A percentile compares a stretch with the other conserved stretches of the same genome.
Conservation (phyloP, 2,888 invertebrate species). For the Caenorhabditis sulstoni region DNA sequence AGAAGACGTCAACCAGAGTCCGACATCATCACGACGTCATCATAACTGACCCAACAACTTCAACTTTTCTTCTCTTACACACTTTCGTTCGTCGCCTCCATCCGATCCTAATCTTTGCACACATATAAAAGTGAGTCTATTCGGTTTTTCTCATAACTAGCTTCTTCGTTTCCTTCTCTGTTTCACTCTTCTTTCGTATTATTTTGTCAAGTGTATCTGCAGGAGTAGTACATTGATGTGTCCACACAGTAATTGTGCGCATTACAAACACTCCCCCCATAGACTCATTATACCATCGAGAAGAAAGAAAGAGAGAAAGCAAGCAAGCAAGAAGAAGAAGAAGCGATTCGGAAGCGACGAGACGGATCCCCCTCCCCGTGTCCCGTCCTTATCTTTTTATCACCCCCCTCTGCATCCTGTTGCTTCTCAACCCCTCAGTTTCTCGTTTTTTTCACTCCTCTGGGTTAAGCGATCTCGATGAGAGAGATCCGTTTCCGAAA, state of each 20-base stretch:
- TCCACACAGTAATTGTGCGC: constrained; percentile 21
- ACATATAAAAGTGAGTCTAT: constrained; percentile 7
- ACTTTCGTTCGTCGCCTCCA: too few relatives aligned
- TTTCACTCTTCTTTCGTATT: constrained; percentile 14
- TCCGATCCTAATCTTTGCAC: constrained; percentile 18
- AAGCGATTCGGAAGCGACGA: constrained; percentile 4
- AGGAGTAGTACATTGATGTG: constrained; percentile 17
- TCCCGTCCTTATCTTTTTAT: constrained; percentile 17
- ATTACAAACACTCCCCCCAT: constrained; percentile 13
- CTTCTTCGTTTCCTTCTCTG: background rate
- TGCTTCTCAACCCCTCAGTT: background rate
- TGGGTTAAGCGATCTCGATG: background rate
- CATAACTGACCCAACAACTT: background rate
- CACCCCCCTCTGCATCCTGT: constrained; percentile 7
- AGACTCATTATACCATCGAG: constrained; percentile 26
- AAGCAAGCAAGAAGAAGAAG: background rate
- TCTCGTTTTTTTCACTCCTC: constrained; percentile 14
- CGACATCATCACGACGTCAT: constrained; percentile 8
- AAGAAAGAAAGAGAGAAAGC: background rate
- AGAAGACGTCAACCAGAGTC: background rate
- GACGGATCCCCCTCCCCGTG: constrained; percentile 32
- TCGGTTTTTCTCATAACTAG: constrained; percentile 19
- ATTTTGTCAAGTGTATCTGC: constrained; percentile 35
- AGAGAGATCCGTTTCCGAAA: too few relatives aligned
- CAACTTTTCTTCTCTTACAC: constrained; percentile 24